phyloP scores from a whole-genome alignment of 2,113 vertebrate genomes.

The Mesoclemmys tuberculata region DNA sequence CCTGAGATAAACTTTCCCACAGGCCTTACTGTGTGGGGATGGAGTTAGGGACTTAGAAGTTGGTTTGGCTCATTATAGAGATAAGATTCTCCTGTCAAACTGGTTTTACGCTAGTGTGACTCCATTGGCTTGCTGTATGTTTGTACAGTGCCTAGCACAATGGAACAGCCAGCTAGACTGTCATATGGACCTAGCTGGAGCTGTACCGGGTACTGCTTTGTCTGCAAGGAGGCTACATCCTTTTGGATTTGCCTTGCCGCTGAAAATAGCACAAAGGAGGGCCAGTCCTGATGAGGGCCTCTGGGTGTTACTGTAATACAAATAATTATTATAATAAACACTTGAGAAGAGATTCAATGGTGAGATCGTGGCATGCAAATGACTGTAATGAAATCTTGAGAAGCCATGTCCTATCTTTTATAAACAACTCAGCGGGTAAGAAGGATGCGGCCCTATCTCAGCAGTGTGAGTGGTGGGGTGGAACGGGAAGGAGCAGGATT shows the following conservation, averaged over 20 bases:
- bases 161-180: too few species aligned
- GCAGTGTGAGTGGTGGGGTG: neutral
- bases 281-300: neutral
- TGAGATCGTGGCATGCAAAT: neutral
- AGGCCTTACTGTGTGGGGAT: neutral
- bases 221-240: neutral
- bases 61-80: neutral
- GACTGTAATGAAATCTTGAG: conserved; percentile 51
- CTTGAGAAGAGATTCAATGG: neutral
- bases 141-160: neutral
- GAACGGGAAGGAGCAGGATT: conserved; percentile 15
- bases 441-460: neutral
- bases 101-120: neutral
- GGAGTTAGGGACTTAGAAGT: neutral
- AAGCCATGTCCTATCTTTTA: conserved; percentile 38
- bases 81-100: neutral
- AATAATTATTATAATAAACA: neutral
- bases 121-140: neutral
- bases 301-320: neutral
- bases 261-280: neutral
- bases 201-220: neutral
- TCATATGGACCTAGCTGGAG: neutral
- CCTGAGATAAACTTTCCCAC: neutral
- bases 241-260: neutral
- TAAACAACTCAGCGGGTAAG: neutral